phyloP scores from a whole-genome alignment of 2,113 vertebrate genomes.

The Channa argus region DNA sequence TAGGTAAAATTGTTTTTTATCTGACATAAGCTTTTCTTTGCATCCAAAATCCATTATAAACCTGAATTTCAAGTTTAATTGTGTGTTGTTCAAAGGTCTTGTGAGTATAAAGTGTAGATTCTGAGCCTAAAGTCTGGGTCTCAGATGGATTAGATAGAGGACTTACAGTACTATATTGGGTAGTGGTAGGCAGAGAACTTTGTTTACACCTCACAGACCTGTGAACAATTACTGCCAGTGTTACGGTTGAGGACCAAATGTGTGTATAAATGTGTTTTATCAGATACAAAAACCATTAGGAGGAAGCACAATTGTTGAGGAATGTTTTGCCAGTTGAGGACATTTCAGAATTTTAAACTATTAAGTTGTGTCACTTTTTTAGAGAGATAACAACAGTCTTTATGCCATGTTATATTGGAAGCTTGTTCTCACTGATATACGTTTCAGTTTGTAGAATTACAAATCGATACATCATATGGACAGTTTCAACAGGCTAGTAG shows the following conservation, averaged over 20 bases:
- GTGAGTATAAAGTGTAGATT: not conserved
- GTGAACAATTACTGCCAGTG: not conserved
- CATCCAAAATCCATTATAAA: not conserved
- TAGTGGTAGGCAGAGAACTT: not conserved
- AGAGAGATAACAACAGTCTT: too few species aligned
- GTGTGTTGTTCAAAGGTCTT: not conserved
- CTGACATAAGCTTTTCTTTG: too few species aligned
- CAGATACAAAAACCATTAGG: slow-evolving; percentile 1
- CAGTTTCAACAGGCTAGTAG: too few species aligned
- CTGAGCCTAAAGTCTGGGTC: not conserved
- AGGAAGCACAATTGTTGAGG: not conserved
- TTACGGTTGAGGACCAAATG: not conserved
- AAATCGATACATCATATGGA: too few species aligned
- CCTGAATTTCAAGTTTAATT: not conserved
- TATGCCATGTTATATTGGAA: too few species aligned
- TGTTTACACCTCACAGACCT: not conserved
- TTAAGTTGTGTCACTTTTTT: too few species aligned
- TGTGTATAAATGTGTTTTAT: slow-evolving; percentile 26
- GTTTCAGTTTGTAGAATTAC: too few species aligned
- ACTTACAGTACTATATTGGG: not conserved
- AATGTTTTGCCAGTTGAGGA: not conserved
- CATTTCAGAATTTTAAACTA: too few species aligned
- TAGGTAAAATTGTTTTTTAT: too few species aligned
- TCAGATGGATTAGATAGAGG: slow-evolving; percentile 5
- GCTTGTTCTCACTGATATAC: too few species aligned